Evolutionary conservation across 2,888 invertebrate species (phyloP).

Genomic region (Agrotis exclamationis): DNA sequence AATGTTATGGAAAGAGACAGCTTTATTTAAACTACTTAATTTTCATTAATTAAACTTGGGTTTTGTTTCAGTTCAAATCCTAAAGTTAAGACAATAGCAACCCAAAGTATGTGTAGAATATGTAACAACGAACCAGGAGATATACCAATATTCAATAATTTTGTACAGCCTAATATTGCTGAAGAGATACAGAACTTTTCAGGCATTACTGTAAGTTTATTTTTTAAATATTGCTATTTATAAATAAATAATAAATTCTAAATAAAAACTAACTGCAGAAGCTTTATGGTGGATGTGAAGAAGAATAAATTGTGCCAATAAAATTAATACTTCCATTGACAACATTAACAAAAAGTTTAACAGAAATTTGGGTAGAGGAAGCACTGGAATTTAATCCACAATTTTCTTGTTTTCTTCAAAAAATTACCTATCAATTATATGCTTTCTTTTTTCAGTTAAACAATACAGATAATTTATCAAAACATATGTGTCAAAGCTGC

Average conservation of each 20-base stretch:
- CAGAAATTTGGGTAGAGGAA: no score
- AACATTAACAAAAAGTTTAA: no score
- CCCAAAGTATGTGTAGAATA: slow-evolving; percentile 78
- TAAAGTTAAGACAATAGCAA: slow-evolving; percentile 61
- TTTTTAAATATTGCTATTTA: neutral
- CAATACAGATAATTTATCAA: slow-evolving; percentile 77
- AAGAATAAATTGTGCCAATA: no score
- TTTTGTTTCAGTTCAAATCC: slow-evolving; percentile 65
- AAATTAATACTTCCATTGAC: no score
- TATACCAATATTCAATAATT: slow-evolving; percentile 84
- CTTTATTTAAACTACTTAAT: neutral
- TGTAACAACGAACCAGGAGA: slow-evolving; percentile 80
- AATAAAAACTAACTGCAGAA: no score
- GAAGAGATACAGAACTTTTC: slow-evolving; percentile 83
- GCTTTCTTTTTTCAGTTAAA: slow-evolving; percentile 75
- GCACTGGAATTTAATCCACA: neutral
- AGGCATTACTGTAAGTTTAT: slow-evolving; percentile 80
- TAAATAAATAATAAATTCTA: no score
- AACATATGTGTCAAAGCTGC: slow-evolving; percentile 83
- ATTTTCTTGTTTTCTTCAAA: neutral
- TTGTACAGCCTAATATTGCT: slow-evolving; percentile 78
- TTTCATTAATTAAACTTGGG: slow-evolving; percentile 2
- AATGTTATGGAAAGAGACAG: neutral
- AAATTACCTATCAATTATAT: neutral
- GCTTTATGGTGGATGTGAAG: no score